These are phyloP conservation scores for Chironomus striatipennis DNA, from an alignment of 1,140 invertebrate genomes.

Conservation along the genomic window DNA sequence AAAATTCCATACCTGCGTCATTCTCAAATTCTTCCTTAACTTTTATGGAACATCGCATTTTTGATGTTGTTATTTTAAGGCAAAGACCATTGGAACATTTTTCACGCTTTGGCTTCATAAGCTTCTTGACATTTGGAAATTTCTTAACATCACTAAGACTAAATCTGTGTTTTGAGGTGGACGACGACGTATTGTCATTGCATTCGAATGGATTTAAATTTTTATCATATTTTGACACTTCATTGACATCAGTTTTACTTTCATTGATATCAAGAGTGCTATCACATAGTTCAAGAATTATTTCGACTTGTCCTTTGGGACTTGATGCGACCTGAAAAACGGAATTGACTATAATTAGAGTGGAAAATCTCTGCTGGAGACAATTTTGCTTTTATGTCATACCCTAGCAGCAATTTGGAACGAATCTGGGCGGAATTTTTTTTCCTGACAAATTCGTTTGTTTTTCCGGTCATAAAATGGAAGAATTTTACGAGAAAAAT, in stretches of 20 bases:
- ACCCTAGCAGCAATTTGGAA: too few relatives aligned
- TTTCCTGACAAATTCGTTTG: too few relatives aligned
- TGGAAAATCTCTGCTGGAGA: not conserved
- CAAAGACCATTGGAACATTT: constrained; percentile 31
- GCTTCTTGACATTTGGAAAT: constrained; percentile 30
- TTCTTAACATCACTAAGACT: constrained; percentile 26
- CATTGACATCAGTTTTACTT: not conserved
- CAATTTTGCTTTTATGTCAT: not conserved
- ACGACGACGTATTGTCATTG: constrained; percentile 22
- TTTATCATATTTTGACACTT: not conserved
- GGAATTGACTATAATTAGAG: not conserved
- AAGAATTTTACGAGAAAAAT: too few relatives aligned
- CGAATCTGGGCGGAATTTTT: too few relatives aligned
- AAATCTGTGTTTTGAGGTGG: not conserved
- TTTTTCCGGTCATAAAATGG: too few relatives aligned
- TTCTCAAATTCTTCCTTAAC: constrained; percentile 38
- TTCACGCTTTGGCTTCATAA: constrained; percentile 35
- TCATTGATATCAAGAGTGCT: constrained; percentile 17
- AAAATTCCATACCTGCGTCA: constrained; percentile 29
- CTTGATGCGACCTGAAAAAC: constrained; percentile 32
- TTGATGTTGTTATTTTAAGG: constrained; percentile 33
- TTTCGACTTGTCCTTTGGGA: constrained; percentile 35
- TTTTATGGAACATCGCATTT: constrained; percentile 39
- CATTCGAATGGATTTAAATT: not conserved
- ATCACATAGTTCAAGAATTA: constrained; percentile 35